A percentile compares a stretch with the other conserved stretches of the same genome.
These are phyloP conservation scores for Terrapene triunguis DNA, from an alignment of 2,113 vertebrate species.

Conservation along the genomic window DNA sequence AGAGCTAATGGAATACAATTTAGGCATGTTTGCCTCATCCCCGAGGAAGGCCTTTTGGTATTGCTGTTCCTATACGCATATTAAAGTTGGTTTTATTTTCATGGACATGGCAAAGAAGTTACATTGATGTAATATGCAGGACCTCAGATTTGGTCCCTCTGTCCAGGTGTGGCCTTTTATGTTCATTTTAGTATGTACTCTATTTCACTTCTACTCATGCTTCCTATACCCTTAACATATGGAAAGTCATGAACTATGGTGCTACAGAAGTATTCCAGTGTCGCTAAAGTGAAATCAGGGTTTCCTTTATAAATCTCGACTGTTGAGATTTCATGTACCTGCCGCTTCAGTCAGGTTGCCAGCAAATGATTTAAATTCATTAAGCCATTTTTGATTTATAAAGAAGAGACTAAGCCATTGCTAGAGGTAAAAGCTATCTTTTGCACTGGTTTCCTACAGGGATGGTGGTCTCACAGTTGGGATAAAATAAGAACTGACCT, in stretches of 20 bases:
- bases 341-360: neutral
- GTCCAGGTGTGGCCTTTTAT: neutral
- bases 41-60: constrained; percentile 26
- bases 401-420: neutral
- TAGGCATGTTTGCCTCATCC: constrained; percentile 25
- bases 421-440: neutral
- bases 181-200: neutral
- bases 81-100: constrained; percentile 44
- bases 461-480: neutral
- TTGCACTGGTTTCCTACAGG: neutral
- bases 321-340: neutral
- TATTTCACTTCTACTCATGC: neutral
- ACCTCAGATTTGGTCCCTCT: neutral
- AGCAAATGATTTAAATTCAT: constrained; percentile 6
- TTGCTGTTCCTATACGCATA: neutral
- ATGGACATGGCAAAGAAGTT: neutral
- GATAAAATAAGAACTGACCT: neutral
- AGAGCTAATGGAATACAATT: constrained; percentile 28
- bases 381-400: neutral
- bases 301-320: neutral
- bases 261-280: neutral
- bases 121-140: neutral
- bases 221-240: neutral
- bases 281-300: neutral
- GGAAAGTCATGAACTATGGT: neutral